Conservation (phyloP, 2,888 invertebrate species). For the Globia sparganii region DNA sequence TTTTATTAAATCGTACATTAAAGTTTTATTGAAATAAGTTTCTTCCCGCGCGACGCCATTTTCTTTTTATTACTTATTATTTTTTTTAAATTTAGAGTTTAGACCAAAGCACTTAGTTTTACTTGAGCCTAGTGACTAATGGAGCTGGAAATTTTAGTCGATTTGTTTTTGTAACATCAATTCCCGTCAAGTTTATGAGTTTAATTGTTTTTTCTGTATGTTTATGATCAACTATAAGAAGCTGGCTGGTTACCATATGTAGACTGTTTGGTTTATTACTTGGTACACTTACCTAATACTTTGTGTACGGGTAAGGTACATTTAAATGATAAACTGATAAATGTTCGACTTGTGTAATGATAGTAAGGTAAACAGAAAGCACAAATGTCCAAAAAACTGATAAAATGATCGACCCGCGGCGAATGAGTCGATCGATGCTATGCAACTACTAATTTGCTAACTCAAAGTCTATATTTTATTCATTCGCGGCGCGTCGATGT, state of each 20-base stretch:
- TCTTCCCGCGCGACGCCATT: background rate
- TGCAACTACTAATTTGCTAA: too few relatives aligned
- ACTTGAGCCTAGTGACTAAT: constrained; percentile 2
- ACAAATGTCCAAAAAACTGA: too few relatives aligned
- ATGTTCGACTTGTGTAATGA: too few relatives aligned
- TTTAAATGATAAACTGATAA: too few relatives aligned
- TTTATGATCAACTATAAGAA: constrained; percentile 50
- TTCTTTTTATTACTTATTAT: background rate
- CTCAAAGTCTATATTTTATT: too few relatives aligned
- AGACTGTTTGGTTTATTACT: constrained; percentile 55
- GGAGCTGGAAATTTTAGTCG: constrained; percentile 4
- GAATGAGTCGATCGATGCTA: too few relatives aligned
- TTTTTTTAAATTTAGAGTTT: background rate
- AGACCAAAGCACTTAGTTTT: background rate
- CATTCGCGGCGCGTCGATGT: too few relatives aligned
- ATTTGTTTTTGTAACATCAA: constrained; percentile 34
- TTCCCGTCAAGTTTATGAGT: constrained; percentile 14
- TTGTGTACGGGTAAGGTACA: too few relatives aligned
- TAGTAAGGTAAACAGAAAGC: too few relatives aligned
- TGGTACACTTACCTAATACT: constrained; percentile 49
- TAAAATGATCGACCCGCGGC: too few relatives aligned
- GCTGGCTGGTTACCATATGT: constrained; percentile 62
- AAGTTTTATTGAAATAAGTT: background rate
- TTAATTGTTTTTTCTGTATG: constrained; percentile 43
- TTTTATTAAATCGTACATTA: background rate